These are phyloP conservation scores for Cosmorhoe ocellata DNA, from an alignment of 2,888 invertebrate species.

Conservation along the genomic window DNA sequence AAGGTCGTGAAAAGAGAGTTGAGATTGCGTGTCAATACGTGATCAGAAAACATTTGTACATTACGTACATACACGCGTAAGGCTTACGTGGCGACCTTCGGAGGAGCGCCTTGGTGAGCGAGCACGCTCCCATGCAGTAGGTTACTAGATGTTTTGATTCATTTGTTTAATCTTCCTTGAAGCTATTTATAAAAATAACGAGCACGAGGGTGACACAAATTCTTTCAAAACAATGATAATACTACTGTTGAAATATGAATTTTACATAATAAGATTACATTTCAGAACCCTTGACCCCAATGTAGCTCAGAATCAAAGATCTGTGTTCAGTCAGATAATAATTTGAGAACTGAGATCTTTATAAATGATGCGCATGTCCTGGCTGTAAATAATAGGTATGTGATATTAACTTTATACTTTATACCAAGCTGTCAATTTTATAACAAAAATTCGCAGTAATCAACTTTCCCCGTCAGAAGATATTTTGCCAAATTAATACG, in stretches of 20 bases:
- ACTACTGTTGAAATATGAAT: background rate
- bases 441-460: background rate
- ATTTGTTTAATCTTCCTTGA: conserved; percentile 1
- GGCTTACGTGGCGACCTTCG: conserved; percentile 15
- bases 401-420: background rate
- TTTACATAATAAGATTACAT: background rate
- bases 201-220: background rate
- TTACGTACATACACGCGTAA: conserved; percentile 5
- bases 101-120: conserved; percentile 8
- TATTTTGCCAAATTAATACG: conserved; percentile 6
- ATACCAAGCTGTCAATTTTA: background rate
- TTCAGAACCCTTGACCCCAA: background rate
- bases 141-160: conserved; percentile 3
- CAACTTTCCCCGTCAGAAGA: conserved; percentile 4
- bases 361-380: background rate
- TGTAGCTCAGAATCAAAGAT: background rate
- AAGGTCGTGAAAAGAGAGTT: conserved; percentile 33
- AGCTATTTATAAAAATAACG: conserved; percentile 3
- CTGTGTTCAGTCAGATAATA: background rate
- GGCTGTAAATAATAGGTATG: too few relatives aligned
- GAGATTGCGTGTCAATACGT: conserved; percentile 31
- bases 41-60: conserved; percentile 20
- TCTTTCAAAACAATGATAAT: conserved; percentile 8
- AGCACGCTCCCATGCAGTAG: conserved; percentile 5
- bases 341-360: background rate